phyloP scores from a whole-genome alignment of 2,888 invertebrate genomes.

The Aphidoletes aphidimyza region DNA sequence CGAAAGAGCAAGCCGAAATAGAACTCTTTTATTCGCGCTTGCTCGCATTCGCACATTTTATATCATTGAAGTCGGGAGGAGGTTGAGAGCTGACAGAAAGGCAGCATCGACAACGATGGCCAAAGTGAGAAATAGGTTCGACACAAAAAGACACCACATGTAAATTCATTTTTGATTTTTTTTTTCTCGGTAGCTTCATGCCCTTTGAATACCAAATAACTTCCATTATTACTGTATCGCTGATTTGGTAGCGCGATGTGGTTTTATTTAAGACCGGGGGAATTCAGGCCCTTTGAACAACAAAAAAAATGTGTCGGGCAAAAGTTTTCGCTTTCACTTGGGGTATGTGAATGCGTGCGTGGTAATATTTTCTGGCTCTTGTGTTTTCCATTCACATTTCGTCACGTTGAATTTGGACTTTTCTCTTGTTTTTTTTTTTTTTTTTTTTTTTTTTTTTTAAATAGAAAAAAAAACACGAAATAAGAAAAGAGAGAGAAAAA shows the following conservation, averaged over 20 bases:
- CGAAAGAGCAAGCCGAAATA: background rate
- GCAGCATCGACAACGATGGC: background rate
- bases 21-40: slow-evolving; percentile 30
- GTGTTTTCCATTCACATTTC: slow-evolving; percentile 37
- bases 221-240: background rate
- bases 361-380: background rate
- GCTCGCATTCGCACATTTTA: background rate
- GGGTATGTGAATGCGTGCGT: slow-evolving; percentile 32
- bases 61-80: background rate
- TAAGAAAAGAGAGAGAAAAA: background rate
- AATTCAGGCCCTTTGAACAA: background rate
- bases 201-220: slow-evolving; percentile 45
- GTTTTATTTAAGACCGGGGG: slow-evolving; percentile 25
- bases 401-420: slow-evolving; percentile 47
- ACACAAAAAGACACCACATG: slow-evolving; percentile 29
- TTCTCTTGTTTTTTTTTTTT: background rate
- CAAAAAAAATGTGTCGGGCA: no score
- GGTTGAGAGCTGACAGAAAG: background rate
- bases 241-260: slow-evolving; percentile 1
- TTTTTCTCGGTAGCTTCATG: slow-evolving; percentile 8
- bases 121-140: background rate
- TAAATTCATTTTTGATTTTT: slow-evolving; percentile 30
- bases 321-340: background rate
- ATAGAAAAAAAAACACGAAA: background rate
- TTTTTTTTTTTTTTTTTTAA: background rate